phyloP scores from a whole-genome alignment of 2,113 vertebrate genomes.

The Pangasianodon hypophthalmus region DNA sequence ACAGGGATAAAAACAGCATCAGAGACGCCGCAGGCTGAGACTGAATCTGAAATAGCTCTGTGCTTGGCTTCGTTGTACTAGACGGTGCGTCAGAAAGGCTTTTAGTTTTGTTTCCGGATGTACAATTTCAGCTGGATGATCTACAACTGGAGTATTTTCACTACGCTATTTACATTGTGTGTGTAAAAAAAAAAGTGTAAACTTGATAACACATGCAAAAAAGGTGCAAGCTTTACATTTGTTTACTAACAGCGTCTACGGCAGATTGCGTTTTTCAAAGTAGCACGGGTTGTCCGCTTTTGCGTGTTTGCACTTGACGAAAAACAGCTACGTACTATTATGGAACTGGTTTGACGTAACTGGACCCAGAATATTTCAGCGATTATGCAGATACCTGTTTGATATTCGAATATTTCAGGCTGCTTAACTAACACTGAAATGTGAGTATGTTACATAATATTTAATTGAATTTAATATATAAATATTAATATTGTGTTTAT shows the following conservation, averaged over 20 bases:
- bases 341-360: not conserved
- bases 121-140: not conserved
- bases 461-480: not conserved
- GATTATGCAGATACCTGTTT: not conserved
- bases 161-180: not conserved
- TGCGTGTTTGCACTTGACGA: not conserved
- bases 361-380: not conserved
- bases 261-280: not conserved
- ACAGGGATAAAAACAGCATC: conserved; percentile 13
- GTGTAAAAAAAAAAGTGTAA: not conserved
- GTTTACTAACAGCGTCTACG: too few species aligned
- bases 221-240: not conserved
- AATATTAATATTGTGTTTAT: not conserved
- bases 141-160: not conserved
- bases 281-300: not conserved
- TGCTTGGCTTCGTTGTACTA: not conserved
- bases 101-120: not conserved
- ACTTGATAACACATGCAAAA: not conserved
- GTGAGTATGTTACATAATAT: not conserved
- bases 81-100: not conserved
- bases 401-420: not conserved
- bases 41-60: not conserved
- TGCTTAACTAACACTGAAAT: not conserved
- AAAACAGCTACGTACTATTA: not conserved
- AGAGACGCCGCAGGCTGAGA: not conserved